A percentile compares a stretch with the other conserved stretches of the same genome.
Evolutionary conservation across 1,140 invertebrate species (phyloP).

Genomic region (Diploscapter pachys): DNA sequence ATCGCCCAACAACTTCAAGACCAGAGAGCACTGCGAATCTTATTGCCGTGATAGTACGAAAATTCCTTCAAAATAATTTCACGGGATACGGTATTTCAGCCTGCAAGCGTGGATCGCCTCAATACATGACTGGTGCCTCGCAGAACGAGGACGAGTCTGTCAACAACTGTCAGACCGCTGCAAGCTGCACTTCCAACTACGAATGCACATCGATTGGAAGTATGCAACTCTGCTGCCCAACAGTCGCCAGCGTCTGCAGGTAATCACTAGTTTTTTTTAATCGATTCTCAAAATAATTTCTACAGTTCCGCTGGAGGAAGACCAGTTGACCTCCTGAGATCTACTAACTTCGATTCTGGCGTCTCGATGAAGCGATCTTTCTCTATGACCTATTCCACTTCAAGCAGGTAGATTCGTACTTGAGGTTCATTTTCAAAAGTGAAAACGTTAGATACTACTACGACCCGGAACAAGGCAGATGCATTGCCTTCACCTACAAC

Average conservation of each 20-base stretch:
- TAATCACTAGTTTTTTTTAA: slow-evolving; percentile 5
- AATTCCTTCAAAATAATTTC: not conserved
- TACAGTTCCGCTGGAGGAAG: slow-evolving; percentile 40
- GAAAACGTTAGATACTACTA: slow-evolving; percentile 53
- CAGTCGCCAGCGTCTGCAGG: slow-evolving; percentile 49
- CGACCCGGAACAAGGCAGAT: slow-evolving; percentile 54
- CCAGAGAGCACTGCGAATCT: slow-evolving; percentile 55
- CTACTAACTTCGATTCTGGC: slow-evolving; percentile 52
- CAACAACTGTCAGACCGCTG: slow-evolving; percentile 52
- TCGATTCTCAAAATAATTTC: too few species aligned
- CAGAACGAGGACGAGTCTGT: slow-evolving; percentile 57
- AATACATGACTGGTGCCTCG: slow-evolving; percentile 47
- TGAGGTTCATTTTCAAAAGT: not conserved
- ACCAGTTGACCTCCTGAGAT: slow-evolving; percentile 44
- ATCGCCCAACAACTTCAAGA: slow-evolving; percentile 58
- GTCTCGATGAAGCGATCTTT: slow-evolving; percentile 31
- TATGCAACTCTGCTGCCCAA: slow-evolving; percentile 56
- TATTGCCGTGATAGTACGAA: slow-evolving; percentile 53
- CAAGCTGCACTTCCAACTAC: slow-evolving; percentile 50
- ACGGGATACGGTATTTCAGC: slow-evolving; percentile 38
- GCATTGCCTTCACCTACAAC: slow-evolving; percentile 51
- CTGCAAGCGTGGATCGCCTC: slow-evolving; percentile 57
- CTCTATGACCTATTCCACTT: slow-evolving; percentile 27
- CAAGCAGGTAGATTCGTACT: slow-evolving; percentile 5
- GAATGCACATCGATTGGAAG: slow-evolving; percentile 57